Percentiles rank a stretch among this genome's conserved stretches.
Evolutionary conservation across 2,888 invertebrate genomes (phyloP).

Genomic region (Argyresthia albistria): DNA sequence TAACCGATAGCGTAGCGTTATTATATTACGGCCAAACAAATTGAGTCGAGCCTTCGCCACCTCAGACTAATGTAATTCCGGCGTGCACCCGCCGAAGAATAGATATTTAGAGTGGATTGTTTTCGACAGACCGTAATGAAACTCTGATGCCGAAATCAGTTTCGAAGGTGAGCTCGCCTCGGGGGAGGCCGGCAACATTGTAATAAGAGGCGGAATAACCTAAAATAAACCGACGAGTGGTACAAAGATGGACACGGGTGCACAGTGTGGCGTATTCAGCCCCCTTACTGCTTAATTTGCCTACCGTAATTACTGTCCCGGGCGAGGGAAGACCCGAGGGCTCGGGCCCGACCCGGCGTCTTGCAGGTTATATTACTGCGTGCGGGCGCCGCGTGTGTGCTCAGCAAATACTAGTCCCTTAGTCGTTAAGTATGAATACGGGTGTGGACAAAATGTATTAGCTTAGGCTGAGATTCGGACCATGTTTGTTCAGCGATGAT

Average conservation of each 20-base stretch:
- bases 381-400: slow-evolving; percentile 67
- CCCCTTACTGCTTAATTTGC: slow-evolving; percentile 72
- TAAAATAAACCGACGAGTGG: slow-evolving; percentile 62
- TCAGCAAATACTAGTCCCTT: slow-evolving; percentile 65
- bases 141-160: slow-evolving; percentile 70
- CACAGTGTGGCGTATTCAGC: slow-evolving; percentile 22
- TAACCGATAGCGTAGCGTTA: slow-evolving; percentile 68
- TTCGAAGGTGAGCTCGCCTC: slow-evolving; percentile 66
- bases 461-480: slow-evolving; percentile 72
- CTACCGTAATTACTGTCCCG: slow-evolving; percentile 74
- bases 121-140: slow-evolving; percentile 74
- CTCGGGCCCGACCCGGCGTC: slow-evolving; percentile 51
- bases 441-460: slow-evolving; percentile 72
- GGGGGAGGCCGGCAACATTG: slow-evolving; percentile 67
- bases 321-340: slow-evolving; percentile 53
- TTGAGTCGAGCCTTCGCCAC: slow-evolving; percentile 72
- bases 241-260: slow-evolving; percentile 60
- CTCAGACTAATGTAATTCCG: slow-evolving; percentile 73
- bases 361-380: slow-evolving; percentile 67
- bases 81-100: slow-evolving; percentile 68
- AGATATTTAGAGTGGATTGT: slow-evolving; percentile 73
- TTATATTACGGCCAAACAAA: slow-evolving; percentile 71
- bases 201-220: slow-evolving; percentile 69
- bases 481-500: slow-evolving; percentile 69
- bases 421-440: slow-evolving; percentile 71